These are phyloP conservation scores for Chroicocephalus ridibundus DNA, from an alignment of 2,113 vertebrate species.

Conservation along the genomic window DNA sequence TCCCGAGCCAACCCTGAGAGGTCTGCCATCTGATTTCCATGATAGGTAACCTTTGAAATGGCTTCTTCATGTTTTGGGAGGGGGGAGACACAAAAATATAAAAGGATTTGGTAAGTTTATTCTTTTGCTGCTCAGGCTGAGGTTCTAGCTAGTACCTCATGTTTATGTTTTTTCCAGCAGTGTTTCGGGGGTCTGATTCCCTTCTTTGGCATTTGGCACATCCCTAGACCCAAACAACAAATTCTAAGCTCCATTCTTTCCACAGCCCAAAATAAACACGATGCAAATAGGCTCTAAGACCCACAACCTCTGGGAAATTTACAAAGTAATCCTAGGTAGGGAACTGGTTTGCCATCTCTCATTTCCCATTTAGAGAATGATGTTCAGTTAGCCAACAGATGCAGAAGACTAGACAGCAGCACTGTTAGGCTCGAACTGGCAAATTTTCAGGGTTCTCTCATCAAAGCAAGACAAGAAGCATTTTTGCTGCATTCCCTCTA, in stretches of 20 bases:
- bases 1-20: background rate
- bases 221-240: background rate
- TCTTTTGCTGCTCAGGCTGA: background rate
- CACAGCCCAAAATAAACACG: background rate
- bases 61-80: background rate
- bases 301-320: background rate
- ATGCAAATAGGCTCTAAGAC: background rate
- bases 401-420: background rate
- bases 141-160: background rate
- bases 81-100: background rate
- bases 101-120: background rate
- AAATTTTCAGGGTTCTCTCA: background rate
- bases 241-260: background rate
- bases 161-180: background rate
- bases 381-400: background rate
- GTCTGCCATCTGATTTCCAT: background rate
- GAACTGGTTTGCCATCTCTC: background rate
- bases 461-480: background rate
- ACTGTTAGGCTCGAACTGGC: background rate
- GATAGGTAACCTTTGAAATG: background rate
- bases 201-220: background rate
- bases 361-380: background rate
- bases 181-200: background rate
- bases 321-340: background rate
- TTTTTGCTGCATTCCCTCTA: background rate